phyloP scores from a whole-genome alignment of 2,113 vertebrate genomes.

The Blennius ocellaris region DNA sequence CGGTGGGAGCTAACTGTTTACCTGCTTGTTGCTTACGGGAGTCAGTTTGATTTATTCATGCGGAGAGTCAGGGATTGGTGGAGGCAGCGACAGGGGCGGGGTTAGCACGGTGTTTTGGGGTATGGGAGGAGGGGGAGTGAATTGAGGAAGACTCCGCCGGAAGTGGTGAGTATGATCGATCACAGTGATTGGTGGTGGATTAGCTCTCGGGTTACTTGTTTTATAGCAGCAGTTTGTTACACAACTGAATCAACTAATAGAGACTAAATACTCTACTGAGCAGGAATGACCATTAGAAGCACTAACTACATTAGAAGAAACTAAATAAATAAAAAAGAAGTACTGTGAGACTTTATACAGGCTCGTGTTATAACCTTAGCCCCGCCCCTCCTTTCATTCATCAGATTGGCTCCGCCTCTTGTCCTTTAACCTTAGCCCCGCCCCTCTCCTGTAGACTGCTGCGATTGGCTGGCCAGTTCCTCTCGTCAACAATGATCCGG shows the following conservation, averaged over 20 bases:
- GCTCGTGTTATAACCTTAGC: no score
- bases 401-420: not conserved
- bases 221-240: no score
- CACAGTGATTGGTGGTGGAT: not conserved
- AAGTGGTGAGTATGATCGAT: no score
- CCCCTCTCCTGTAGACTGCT: slow-evolving; percentile 23
- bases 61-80: slow-evolving; percentile 40
- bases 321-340: no score
- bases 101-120: not conserved
- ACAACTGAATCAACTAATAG: no score
- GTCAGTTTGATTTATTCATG: slow-evolving; percentile 47
- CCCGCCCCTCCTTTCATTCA: no score
- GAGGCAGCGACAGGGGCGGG: slow-evolving; percentile 27
- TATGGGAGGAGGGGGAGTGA: slow-evolving; percentile 1
- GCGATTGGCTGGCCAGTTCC: slow-evolving; percentile 42
- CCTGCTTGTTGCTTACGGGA: not conserved
- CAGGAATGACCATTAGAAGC: no score
- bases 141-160: not conserved
- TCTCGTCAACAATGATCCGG: slow-evolving; percentile 62
- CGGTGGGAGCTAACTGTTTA: slow-evolving; percentile 52
- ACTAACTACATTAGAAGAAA: no score
- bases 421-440: not conserved
- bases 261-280: no score
- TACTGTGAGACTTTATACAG: no score
- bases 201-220: no score